These are phyloP conservation scores for Cotesia congregata DNA, from an alignment of 2,888 invertebrate species.

Conservation along the genomic window DNA sequence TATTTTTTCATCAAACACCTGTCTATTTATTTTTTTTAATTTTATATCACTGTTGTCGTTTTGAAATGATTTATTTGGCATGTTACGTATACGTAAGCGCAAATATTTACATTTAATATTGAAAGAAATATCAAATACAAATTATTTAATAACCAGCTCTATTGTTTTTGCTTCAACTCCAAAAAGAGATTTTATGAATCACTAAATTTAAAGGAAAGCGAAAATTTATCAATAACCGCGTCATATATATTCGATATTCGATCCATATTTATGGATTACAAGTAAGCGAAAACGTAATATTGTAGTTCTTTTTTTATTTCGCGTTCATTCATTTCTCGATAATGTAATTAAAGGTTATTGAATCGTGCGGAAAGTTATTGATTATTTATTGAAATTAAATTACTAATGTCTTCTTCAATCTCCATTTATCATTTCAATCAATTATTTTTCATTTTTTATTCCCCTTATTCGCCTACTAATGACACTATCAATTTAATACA, in stretches of 20 bases:
- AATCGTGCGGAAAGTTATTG: slow-evolving; percentile 20
- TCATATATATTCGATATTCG: neutral
- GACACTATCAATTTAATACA: slow-evolving; percentile 5
- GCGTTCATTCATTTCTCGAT: slow-evolving; percentile 25
- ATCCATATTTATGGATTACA: neutral
- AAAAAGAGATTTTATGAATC: neutral
- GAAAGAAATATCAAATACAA: neutral
- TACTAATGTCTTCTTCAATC: slow-evolving; percentile 1
- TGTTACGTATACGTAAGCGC: neutral
- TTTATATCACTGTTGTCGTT: neutral
- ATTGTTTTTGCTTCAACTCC: neutral
- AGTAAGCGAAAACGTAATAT: neutral
- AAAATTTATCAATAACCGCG: neutral
- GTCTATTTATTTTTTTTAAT: neutral
- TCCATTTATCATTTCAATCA: slow-evolving; percentile 7
- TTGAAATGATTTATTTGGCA: neutral
- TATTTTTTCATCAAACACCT: neutral
- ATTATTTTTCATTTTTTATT: neutral
- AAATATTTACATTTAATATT: neutral
- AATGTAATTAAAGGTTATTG: slow-evolving; percentile 20
- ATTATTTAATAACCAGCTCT: neutral
- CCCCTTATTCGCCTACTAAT: neutral
- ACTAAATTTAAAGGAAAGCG: neutral
- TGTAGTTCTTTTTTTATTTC: neutral
- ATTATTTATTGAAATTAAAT: neutral